These are phyloP conservation scores for Atherinomorus stipes DNA, from an alignment of 2,113 vertebrate species.

Conservation along the genomic window DNA sequence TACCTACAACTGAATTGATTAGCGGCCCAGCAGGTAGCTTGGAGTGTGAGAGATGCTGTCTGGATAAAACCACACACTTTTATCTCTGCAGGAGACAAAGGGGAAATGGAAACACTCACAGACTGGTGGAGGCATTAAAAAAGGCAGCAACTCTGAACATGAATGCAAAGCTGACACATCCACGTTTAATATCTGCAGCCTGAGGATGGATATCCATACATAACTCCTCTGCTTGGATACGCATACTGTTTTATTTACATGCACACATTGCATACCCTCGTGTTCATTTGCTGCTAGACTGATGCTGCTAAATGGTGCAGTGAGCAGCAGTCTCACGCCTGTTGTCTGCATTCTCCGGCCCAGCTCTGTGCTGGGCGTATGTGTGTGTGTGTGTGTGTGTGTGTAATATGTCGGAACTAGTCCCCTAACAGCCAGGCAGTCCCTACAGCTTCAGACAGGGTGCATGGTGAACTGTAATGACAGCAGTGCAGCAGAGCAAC, in stretches of 20 bases:
- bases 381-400: constrained; percentile 18
- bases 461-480: background rate
- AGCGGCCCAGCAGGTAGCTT: constrained; percentile 24
- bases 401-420: background rate
- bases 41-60: constrained; percentile 11
- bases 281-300: background rate
- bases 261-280: background rate
- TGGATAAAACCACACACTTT: background rate
- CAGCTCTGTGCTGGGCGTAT: constrained; percentile 7
- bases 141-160: constrained; percentile 7
- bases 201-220: background rate
- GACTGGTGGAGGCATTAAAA: constrained; percentile 17
- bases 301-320: constrained; percentile 43
- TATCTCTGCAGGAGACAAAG: constrained; percentile 16
- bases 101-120: constrained; percentile 6
- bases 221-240: too few relatives aligned
- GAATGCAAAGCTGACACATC: constrained; percentile 20
- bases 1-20: constrained; percentile 22
- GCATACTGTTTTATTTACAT: background rate
- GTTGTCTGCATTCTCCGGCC: constrained; percentile 9
- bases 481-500: constrained; percentile 28
- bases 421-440: background rate
- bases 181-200: constrained; percentile 14
- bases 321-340: constrained; percentile 24
- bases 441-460: constrained; percentile 13